These are phyloP conservation scores for Syrrhaptes paradoxus DNA, from an alignment of 2,113 vertebrate genomes.

Conservation along the genomic window DNA sequence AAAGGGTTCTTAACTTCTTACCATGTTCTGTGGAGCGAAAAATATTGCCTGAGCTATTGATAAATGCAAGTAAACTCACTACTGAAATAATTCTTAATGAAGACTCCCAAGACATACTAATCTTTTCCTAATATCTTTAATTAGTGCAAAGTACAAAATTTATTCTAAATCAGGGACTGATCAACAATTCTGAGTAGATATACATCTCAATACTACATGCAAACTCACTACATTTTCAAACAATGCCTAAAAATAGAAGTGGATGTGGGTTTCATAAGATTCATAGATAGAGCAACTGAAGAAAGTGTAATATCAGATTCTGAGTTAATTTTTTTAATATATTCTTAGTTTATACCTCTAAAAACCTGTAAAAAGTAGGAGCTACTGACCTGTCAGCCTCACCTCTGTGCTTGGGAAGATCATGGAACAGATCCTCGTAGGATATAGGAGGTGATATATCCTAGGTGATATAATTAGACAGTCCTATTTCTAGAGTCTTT, in stretches of 20 bases:
- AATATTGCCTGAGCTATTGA: neutral
- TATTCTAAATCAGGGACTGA: neutral
- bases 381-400: too few species aligned
- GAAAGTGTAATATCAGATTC: neutral
- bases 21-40: neutral
- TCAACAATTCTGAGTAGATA: neutral
- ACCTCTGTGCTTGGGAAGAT: too few species aligned
- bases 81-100: neutral
- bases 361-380: too few species aligned
- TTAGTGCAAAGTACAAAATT: neutral
- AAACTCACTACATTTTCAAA: neutral
- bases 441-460: too few species aligned
- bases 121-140: neutral
- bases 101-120: neutral
- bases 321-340: neutral
- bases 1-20: neutral
- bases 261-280: neutral
- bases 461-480: too few species aligned
- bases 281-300: neutral
- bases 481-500: too few species aligned
- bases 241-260: neutral
- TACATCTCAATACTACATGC: neutral
- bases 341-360: neutral
- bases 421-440: too few species aligned
- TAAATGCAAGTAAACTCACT: neutral